Conservation (phyloP, 1,140 invertebrate genomes). For the Drosophila arizonae region DNA sequence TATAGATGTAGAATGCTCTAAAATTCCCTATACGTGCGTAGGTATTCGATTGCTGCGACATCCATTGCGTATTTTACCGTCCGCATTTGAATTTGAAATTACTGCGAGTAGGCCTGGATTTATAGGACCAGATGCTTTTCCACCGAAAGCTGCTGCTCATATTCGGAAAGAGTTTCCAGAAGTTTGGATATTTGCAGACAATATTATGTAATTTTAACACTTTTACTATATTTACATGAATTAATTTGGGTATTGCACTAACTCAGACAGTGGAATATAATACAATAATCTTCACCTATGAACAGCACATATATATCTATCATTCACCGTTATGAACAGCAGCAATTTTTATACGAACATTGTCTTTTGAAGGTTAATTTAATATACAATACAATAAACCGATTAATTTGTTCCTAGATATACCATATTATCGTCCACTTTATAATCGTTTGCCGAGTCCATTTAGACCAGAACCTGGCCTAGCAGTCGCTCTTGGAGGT, state of each 20-base stretch:
- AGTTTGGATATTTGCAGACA: slow-evolving; percentile 45
- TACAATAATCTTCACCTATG: not conserved
- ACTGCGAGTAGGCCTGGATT: no score
- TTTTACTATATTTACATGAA: not conserved
- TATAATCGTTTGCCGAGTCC: not conserved
- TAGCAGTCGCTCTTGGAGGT: not conserved
- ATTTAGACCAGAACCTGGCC: not conserved
- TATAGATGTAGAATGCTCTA: not conserved
- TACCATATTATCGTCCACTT: not conserved
- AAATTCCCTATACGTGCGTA: not conserved
- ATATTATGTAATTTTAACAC: slow-evolving; percentile 30
- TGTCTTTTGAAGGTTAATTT: no score
- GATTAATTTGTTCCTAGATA: not conserved
- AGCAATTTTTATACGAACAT: no score
- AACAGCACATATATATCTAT: not conserved
- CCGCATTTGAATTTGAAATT: no score
- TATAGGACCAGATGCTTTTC: not conserved
- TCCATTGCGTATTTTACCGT: no score
- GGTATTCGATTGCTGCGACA: not conserved
- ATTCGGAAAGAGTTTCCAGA: slow-evolving; percentile 48
- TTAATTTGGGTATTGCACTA: not conserved
- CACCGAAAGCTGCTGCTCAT: not conserved
- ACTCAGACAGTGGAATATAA: not conserved
- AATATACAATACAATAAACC: not conserved
- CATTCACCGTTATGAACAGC: no score